A percentile compares a stretch with the other conserved stretches of the same genome.
These are phyloP conservation scores for Pseudeuparius sepicola DNA, from an alignment of 2,888 invertebrate genomes.

Conservation along the genomic window DNA sequence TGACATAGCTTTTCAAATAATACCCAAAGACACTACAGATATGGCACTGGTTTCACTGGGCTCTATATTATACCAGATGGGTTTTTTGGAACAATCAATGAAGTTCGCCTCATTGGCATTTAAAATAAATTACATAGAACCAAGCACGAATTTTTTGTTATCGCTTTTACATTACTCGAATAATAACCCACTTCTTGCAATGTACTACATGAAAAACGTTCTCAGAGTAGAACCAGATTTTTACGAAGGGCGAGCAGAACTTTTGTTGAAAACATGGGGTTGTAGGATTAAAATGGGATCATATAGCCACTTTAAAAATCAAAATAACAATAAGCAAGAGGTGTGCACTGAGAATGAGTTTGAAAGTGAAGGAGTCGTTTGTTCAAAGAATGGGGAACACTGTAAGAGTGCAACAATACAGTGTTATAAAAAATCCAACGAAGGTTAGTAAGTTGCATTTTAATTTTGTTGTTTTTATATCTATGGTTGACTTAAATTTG, in stretches of 20 bases:
- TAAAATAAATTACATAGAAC: constrained; percentile 53
- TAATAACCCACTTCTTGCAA: constrained; percentile 50
- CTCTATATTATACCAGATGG: constrained; percentile 56
- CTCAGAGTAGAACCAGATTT: constrained; percentile 45
- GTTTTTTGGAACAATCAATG: constrained; percentile 54
- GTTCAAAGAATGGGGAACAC: constrained; percentile 35
- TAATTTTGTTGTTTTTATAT: no score
- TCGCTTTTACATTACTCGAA: constrained; percentile 54
- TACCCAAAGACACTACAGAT: constrained; percentile 50
- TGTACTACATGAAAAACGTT: constrained; percentile 52
- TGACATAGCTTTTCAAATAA: constrained; percentile 49
- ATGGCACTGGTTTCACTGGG: constrained; percentile 60
- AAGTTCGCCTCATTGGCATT: constrained; percentile 52
- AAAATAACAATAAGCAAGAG: constrained; percentile 19
- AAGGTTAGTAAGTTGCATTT: no score
- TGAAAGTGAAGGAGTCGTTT: constrained; percentile 34
- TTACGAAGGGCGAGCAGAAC: constrained; percentile 43
- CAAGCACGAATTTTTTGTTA: constrained; percentile 60
- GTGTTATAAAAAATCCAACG: constrained; percentile 31
- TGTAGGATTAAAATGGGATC: constrained; percentile 40
- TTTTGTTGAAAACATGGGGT: constrained; percentile 44
- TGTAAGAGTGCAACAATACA: constrained; percentile 36
- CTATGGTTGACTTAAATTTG: no score
- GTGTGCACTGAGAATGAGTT: constrained; percentile 29
- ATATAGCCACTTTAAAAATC: constrained; percentile 25